A percentile compares a stretch with the other conserved stretches of the same genome.
Evolutionary conservation across 2,888 invertebrate genomes (phyloP).

Genomic region (Dexiosoma caninum): DNA sequence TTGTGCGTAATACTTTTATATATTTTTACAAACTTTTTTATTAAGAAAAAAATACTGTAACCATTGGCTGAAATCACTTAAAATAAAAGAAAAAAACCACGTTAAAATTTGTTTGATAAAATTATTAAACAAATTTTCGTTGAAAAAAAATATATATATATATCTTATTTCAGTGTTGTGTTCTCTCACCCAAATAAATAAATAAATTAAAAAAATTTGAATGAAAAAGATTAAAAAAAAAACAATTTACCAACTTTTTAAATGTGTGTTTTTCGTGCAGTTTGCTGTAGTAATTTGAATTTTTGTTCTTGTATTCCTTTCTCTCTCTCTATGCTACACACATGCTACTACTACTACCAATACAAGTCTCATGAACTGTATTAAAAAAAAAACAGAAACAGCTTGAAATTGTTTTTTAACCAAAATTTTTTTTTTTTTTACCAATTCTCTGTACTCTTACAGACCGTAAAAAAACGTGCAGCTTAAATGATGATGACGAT

Average conservation of each 20-base stretch:
- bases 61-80: conserved; percentile 39
- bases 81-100: background rate
- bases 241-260: conserved; percentile 43
- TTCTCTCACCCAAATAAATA: conserved; percentile 44
- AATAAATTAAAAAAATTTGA: conserved; percentile 2
- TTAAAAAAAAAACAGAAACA: conserved; percentile 63
- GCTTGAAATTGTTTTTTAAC: conserved; percentile 60
- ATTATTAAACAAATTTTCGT: conserved; percentile 7
- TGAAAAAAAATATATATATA: conserved; percentile 8
- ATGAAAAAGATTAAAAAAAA: conserved; percentile 14
- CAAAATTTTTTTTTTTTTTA: conserved; percentile 62
- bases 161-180: conserved; percentile 34
- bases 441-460: conserved; percentile 58
- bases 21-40: conserved; percentile 8
- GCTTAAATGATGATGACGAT: conserved; percentile 64
- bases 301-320: conserved; percentile 55
- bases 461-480: conserved; percentile 60
- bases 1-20: conserved; percentile 69
- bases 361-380: conserved; percentile 60
- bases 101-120: conserved; percentile 29
- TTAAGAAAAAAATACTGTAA: conserved; percentile 25
- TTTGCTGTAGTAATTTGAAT: conserved; percentile 55
- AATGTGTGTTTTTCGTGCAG: conserved; percentile 57
- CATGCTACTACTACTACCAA: conserved; percentile 28
- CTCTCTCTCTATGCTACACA: conserved; percentile 44